phyloP scores from a whole-genome alignment of 2,888 invertebrate genomes.

The Ellobium chinense region DNA sequence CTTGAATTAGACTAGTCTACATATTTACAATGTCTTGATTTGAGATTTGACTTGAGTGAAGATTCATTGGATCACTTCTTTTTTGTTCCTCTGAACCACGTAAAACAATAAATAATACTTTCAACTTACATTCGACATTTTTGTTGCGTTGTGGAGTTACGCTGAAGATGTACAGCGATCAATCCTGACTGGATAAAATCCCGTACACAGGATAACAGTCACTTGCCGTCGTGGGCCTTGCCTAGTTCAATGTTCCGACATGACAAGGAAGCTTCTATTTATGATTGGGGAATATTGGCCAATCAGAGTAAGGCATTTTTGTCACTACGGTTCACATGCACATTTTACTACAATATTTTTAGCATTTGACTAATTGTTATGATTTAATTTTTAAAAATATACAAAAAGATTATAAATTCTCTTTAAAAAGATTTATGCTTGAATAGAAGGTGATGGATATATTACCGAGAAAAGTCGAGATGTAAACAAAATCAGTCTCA shows the following conservation, averaged over 20 bases:
- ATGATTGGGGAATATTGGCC: conserved; percentile 10
- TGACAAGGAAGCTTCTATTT: conserved; percentile 35
- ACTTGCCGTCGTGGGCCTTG: not conserved
- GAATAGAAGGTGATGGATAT: not conserved
- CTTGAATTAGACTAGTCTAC: too few species aligned
- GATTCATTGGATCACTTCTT: too few species aligned
- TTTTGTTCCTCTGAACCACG: too few species aligned
- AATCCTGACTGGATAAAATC: not conserved
- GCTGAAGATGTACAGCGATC: not conserved
- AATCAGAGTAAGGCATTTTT: conserved; percentile 8
- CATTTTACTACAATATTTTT: not conserved
- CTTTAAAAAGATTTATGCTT: not conserved
- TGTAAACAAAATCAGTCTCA: conserved; percentile 41
- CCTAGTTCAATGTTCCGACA: conserved; percentile 29
- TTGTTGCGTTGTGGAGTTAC: not conserved
- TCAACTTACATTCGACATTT: conserved; percentile 33
- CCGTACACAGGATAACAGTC: not conserved
- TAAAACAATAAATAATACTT: too few species aligned
- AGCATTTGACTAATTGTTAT: not conserved
- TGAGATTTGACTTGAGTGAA: too few species aligned
- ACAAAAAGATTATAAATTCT: not conserved
- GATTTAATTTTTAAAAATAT: conserved; percentile 15
- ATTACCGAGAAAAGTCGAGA: conserved; percentile 15
- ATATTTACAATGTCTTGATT: too few species aligned
- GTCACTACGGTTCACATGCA: conserved; percentile 11